Base-by-base conservation (phyloP, 2,113 vertebrate genomes). In the Cavia porcellus region DNA sequence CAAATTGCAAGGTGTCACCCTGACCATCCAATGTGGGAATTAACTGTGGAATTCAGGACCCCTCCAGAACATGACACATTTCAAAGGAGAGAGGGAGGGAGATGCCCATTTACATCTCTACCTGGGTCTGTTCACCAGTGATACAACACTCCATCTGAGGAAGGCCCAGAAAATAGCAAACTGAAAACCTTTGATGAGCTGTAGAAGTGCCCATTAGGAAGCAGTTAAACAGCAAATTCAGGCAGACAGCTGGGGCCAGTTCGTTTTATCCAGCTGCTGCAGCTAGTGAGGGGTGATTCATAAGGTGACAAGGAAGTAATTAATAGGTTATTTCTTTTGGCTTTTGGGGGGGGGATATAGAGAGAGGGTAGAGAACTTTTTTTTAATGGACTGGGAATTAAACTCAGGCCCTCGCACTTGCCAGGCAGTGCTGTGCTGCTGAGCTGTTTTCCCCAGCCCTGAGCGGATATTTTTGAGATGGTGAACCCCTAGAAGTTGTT, bases 391-490 rank as follows among this genome's bases (percentile, higher is more conserved):
- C 55, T 5, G 15, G 17, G 55, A 57, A 57, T 57, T 1, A 5
- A 57, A 57, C 17, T 57, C 55, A 57, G 55, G 55, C 19, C 55
- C 55, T 57, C 17, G 5, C 17, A 19, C 55, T 57, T 57, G 55
- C 55, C 17, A 57, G 55, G 55, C 55, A 57, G 55, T 15, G 55
- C 10, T 57, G 17, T 57, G 55, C 55, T 5, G 4, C 55, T 57
- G 55, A 57, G 55, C 55, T 57, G 55, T 57, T 19, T 57, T 19
- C 55, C 17, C 55, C 17, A 19, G 55, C 55, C 55, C 55, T 15
- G 52, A 47, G 30, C 3, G 52, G 75, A 25, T 25, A 62, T 75
- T 97, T 98, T 42, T 86, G 61, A 96, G 86, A 68, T 20, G 61
- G 25, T n/a, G 32, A 88, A 35, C 84, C 50, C 42, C 72, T 87